These are phyloP conservation scores for Drosophila barbarae DNA, from an alignment of 2,888 invertebrate species.

Conservation along the genomic window DNA sequence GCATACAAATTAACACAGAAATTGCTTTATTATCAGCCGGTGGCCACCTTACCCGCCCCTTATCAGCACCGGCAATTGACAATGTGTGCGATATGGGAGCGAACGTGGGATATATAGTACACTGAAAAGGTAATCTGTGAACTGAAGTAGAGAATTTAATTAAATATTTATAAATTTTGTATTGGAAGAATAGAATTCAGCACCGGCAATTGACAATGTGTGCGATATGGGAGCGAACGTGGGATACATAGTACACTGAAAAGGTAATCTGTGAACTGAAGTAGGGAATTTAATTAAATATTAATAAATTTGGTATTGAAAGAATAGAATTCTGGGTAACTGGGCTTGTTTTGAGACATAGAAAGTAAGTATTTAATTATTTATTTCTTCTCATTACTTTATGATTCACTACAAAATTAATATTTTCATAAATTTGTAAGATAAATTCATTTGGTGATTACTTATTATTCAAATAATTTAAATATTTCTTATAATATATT, in stretches of 20 bases:
- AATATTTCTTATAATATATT: not conserved
- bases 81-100: conserved; percentile 48
- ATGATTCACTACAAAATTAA: no score
- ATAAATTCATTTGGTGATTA: no score
- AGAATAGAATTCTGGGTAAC: not conserved
- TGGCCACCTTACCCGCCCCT: conserved; percentile 11
- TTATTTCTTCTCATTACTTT: no score
- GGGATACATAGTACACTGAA: conserved; percentile 12
- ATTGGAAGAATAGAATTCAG: conserved; percentile 23
- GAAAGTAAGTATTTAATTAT: not conserved
- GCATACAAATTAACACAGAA: conserved; percentile 67
- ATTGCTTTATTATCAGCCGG: conserved; percentile 62
- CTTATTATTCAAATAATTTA: not conserved
- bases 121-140: not conserved
- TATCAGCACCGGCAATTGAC: conserved; percentile 55
- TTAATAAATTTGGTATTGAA: not conserved
- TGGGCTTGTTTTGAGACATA: not conserved
- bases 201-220: conserved; percentile 58
- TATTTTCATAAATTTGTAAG: no score
- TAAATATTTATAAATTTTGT: not conserved
- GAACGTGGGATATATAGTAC: conserved; percentile 12
- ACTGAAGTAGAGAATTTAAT: no score
- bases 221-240: conserved; percentile 27
- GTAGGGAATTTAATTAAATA: no score
- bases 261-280: not conserved